phyloP scores from a whole-genome alignment of 2,797 vertebrate genomes.

The Cottoperca gobio region DNA sequence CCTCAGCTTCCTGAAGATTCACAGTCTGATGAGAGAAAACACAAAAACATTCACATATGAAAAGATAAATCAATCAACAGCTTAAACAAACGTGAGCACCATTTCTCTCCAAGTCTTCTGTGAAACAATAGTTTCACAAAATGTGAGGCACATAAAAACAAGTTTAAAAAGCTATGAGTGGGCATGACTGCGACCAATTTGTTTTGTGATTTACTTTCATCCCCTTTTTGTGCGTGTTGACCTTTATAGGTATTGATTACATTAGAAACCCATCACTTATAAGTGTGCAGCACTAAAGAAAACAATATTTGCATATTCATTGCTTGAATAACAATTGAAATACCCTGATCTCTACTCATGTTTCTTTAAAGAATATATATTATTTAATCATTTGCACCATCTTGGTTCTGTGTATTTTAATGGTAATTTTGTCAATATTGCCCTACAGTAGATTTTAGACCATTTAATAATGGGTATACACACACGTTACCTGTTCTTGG shows the following conservation, averaged over 20 bases:
- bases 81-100: neutral
- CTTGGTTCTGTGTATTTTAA: neutral
- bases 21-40: slow-evolving; percentile 78
- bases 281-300: neutral
- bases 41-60: neutral
- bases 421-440: neutral
- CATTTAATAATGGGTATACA: neutral
- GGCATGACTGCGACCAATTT: neutral
- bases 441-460: neutral
- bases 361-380: neutral
- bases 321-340: neutral
- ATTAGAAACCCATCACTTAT: neutral
- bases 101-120: neutral
- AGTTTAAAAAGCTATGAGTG: neutral
- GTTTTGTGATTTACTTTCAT: neutral
- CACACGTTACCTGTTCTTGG: slow-evolving; percentile 81
- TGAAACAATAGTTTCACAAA: too few relatives aligned
- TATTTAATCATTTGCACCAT: neutral
- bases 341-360: neutral
- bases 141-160: neutral
- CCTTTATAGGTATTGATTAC: neutral
- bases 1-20: slow-evolving; percentile 78
- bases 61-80: neutral
- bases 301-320: neutral
- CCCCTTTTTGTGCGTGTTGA: neutral